Conservation (phyloP, 2,797 vertebrate species). For the Cichlasoma orientale region DNA sequence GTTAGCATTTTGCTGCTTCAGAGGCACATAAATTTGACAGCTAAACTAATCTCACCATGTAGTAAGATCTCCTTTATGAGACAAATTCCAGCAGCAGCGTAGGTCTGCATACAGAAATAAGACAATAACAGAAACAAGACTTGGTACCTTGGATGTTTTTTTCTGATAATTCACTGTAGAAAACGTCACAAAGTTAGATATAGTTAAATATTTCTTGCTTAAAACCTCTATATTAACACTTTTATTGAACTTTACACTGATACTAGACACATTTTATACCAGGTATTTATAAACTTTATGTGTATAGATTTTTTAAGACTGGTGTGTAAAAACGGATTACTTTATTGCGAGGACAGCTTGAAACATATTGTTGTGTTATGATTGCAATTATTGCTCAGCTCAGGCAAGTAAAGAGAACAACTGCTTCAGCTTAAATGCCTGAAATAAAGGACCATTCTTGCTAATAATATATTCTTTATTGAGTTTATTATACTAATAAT, state of each 20-base stretch:
- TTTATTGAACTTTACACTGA: not conserved
- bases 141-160: not conserved
- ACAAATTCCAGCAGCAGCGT: too few relatives aligned
- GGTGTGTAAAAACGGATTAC: not conserved
- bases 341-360: not conserved
- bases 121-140: not conserved
- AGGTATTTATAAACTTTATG: not conserved
- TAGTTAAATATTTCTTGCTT: accelerated
- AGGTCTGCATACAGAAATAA: not conserved
- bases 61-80: too few relatives aligned
- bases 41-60: too few relatives aligned
- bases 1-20: too few relatives aligned
- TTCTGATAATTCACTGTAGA: accelerated
- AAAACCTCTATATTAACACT: not conserved
- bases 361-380: not conserved
- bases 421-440: not conserved
- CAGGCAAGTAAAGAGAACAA: not conserved
- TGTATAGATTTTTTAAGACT: not conserved
- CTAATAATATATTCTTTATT: not conserved
- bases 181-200: not conserved
- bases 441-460: not conserved
- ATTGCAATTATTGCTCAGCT: not conserved
- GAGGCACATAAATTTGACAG: too few relatives aligned
- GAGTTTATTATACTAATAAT: not conserved
- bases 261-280: accelerated